Evolutionary conservation across 1,140 invertebrate genomes (phyloP), one percentile per base, ranked within the genome.

Genomic region (Papilio helenus): DNA sequence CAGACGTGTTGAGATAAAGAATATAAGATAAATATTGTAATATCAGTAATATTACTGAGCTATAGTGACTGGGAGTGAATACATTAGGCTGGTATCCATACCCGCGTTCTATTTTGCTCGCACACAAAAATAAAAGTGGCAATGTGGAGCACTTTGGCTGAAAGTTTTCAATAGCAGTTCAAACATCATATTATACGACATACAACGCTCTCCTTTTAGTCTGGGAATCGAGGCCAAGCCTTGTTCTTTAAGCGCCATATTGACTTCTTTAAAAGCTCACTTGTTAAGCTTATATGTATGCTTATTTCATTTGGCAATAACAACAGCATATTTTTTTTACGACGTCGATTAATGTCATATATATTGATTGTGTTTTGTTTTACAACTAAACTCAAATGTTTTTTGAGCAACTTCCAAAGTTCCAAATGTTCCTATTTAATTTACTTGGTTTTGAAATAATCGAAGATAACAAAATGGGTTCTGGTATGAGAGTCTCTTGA

Each of bases 121-220:
- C 61, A 29, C 61, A 68, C 61, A 29, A 68, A 68, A 68, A 68
- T 68, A 68, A 68, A 68, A 68, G 61, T 34, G 61, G 61, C 61
- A 68, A 68, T 68, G 61, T 68, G 61, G 26, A 68, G 61, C 61
- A 68, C 61, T 68, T 68, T 68, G 23, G 61, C 26, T 68, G 91
- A 93, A 93, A 93, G 90, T 93, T 93, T 90, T 94, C 89, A 93
- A 93, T 89, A 92, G 89, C 88, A 89, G 88, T 92, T 91, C 92
- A 94, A 94, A 94, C 92, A 94, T 89, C 92, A 86, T 93, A 90
- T 82, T 91, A 91, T 84, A 86, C 85, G 89, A 91, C 88, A 88
- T 92, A 93, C 92, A 92, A 80, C 86, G 87, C 88, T 92, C 86
- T 82, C 85, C 90, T 93, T 90, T 93, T 89, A 92, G 85, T 81